Evolutionary conservation across 1,140 invertebrate genomes (phyloP).

Genomic region (Platyscapa corneri): DNA sequence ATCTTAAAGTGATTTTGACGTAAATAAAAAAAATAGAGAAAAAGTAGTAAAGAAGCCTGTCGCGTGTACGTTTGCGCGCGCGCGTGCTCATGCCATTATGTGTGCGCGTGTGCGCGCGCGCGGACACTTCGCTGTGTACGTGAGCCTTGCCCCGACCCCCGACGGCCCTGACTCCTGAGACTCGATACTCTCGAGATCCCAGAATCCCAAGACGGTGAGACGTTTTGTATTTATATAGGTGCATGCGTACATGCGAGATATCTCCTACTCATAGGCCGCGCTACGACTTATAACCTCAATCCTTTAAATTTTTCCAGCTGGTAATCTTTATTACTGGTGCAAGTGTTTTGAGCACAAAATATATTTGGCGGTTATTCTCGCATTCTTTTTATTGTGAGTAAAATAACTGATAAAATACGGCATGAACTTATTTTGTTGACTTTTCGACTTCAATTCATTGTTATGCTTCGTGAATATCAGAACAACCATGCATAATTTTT

Average conservation of each 20-base stretch:
- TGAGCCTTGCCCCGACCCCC: constrained; percentile 29
- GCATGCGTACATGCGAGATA: constrained; percentile 31
- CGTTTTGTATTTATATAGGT: constrained; percentile 52
- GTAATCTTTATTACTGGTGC: constrained; percentile 41
- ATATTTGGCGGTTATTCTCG: not conserved
- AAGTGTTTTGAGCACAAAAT: not conserved
- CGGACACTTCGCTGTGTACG: constrained; percentile 52
- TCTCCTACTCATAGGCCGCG: constrained; percentile 54
- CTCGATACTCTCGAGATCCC: not conserved
- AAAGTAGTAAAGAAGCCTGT: not conserved
- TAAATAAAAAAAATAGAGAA: not conserved
- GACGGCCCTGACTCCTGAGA: constrained; percentile 2
- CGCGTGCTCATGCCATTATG: not conserved
- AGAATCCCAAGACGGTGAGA: constrained; percentile 44
- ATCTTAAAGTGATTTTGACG: not conserved
- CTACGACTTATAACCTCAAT: constrained; percentile 68
- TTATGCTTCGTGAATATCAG: not conserved
- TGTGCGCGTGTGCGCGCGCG: constrained; percentile 44
- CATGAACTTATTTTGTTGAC: not conserved
- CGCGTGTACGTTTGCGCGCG: not conserved
- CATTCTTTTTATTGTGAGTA: not conserved
- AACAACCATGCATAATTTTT: not conserved
- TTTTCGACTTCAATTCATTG: not conserved
- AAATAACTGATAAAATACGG: not conserved
- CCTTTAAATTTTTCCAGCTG: constrained; percentile 62